A percentile compares a stretch with the other conserved stretches of the same genome.
Evolutionary conservation across 2,888 invertebrate species (phyloP).

Genomic region (Amaurobius ferox): DNA sequence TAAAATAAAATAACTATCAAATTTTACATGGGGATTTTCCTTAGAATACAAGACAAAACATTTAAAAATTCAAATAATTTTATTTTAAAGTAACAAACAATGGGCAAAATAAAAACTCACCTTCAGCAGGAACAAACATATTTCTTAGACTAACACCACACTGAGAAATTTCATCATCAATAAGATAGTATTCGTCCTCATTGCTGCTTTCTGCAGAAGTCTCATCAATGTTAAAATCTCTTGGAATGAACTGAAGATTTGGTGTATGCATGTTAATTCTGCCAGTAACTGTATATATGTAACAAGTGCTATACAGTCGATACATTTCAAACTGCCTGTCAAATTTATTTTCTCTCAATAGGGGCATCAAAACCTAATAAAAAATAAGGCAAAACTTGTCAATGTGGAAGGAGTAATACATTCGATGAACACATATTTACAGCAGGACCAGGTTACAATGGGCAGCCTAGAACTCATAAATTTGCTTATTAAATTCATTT

Average conservation of each 20-base stretch:
- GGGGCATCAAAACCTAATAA: constrained; percentile 77
- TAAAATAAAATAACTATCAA: too few species aligned
- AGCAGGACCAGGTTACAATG: too few species aligned
- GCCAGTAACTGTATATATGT: constrained; percentile 80
- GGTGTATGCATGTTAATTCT: constrained; percentile 94
- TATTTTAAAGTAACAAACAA: too few species aligned
- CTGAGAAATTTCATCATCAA: constrained; percentile 25
- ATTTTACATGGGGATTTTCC: too few species aligned
- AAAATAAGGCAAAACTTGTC: too few species aligned
- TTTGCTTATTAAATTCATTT: too few species aligned
- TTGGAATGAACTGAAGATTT: constrained; percentile 93
- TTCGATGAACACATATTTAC: too few species aligned
- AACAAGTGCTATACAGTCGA: constrained; percentile 76
- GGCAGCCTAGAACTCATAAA: too few species aligned
- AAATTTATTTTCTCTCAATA: constrained; percentile 76
- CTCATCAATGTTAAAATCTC: constrained; percentile 82
- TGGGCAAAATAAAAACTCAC: too few species aligned
- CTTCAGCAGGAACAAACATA: constrained; percentile 77
- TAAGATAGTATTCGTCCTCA: constrained; percentile 10
- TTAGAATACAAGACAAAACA: too few species aligned
- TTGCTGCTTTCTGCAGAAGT: background rate
- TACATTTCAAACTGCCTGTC: constrained; percentile 75
- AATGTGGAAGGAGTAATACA: too few species aligned
- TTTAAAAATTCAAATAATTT: too few species aligned
- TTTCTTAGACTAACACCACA: constrained; percentile 77